Base-by-base conservation (phyloP, 2,113 vertebrate genomes). In the Nanorana parkeri region DNA sequence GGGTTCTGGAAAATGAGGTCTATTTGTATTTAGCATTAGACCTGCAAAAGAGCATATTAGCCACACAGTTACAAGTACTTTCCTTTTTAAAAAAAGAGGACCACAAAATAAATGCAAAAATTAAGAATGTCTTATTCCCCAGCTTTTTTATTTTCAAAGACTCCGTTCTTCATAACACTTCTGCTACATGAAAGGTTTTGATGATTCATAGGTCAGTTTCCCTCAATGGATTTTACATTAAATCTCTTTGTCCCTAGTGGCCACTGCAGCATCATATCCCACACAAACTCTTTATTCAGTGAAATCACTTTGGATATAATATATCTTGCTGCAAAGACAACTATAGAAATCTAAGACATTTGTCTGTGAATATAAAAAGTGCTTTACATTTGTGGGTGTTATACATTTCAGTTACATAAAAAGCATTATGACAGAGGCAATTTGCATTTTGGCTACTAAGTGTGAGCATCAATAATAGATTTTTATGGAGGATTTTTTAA, bases 121-220 rank as follows among this genome's bases (percentile, higher is more conserved):
- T 2, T 1, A 23, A 15, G 7, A 10, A 61, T 24, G 23, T 24
- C 23, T 63, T 7, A 67, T 67, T 32, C 26, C 67, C 13, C 15
- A 51, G 7, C 47, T 68, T 68, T n/a, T 68, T 68, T 20, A 41
- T 68, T 47, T 21, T 19, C n/a, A 36, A 68, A 41, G 29, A 32
- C 13, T 68, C 17, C 8, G 32, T 47, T 21, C 67, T 51, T 68
- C 10, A 47, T 68, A 36, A 68, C 36, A 47, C 10, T n/a, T 21
- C 67, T 47, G 21, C n/a, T 47, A 8, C 47, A 51, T 23, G 67
- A 41, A 68, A 68, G 36, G 8, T 36, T 68, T 68, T 51, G 36
- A 68, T 51, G 67, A 68, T 47, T 68, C 67, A 68, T 68, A 51
- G 29, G 32, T 68, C 67, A 68, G 67, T 41, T 47, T 68, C 32